Evolutionary conservation across 1,140 invertebrate species (phyloP), one percentile per base, ranked within the genome.

Genomic region (Trissolcus basalis): DNA sequence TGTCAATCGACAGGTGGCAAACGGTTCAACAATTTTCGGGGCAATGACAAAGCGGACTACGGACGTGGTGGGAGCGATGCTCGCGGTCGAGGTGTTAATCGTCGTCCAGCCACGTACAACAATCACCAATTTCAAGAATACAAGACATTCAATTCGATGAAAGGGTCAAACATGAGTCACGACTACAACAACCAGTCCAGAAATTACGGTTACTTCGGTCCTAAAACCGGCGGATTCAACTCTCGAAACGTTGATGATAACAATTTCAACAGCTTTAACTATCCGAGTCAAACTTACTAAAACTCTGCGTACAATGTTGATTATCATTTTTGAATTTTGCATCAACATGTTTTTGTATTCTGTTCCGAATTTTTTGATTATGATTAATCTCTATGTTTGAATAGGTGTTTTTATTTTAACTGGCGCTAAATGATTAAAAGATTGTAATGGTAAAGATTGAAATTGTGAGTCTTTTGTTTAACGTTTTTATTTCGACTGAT

Each of bases 41-140:
- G 33, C 36, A n/a, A 51, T n/a, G 83, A 84, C 13, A 81, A 84
- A 54, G 44, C 45, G 7, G 63, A 67, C n/a, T 39, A 9, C n/a
- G 78, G 78, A 75, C 77, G 83, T 69, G 83, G 84, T 10, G 33
- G 64, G 32, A 35, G 83, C 68, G 81, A 75, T 82, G 83, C 3
- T 32, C 63, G 60, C 67, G 16, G 36, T 50, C 70, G 14, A 67
- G 68, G 44, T 72, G 81, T 49, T n/a, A 39, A 39, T 86, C 19
- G 19, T 27, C 19, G 19, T 3, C 19, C 19, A 27, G 19, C 19
- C 19, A 27, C 19, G 19, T 27, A 81, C 61, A 61, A 58, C 7
- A 65, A 60, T 58, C 85, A 85, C 54, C 77, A 82, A 14, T 75
- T 68, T 47, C 77, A 81, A 10, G 79, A 84, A 69, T 86, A 85